Evolutionary conservation across 30 jellyfish, hydroid and myxozoan genomes (phyloP).

Genomic region (Aurelia aurita): DNA sequence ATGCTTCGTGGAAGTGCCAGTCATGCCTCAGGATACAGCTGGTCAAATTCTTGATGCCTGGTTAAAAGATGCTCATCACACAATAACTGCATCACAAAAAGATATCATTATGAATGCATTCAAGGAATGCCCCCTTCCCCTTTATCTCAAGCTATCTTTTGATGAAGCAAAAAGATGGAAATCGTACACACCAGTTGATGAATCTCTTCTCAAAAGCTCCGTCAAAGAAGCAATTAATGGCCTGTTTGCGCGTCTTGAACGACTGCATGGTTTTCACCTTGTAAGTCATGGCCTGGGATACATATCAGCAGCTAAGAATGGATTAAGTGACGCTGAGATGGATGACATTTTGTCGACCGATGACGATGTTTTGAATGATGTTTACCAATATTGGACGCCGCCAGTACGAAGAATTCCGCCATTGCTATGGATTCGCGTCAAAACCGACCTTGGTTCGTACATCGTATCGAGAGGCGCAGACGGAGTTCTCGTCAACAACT

Average conservation of each 20-base stretch:
- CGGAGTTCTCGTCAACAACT: conserved; percentile 74
- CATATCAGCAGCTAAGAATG: conserved; percentile 77
- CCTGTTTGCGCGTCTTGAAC: conserved; percentile 71
- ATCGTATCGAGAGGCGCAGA: conserved; percentile 59
- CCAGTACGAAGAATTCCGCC: no score
- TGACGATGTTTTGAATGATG: conserved; percentile 90
- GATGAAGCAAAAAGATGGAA: conserved; percentile 84
- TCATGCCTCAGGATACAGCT: conserved; percentile 74
- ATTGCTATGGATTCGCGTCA: conserved; percentile 84
- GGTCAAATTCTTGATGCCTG: conserved; percentile 73
- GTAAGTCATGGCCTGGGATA: conserved; percentile 83
- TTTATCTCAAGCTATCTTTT: conserved; percentile 78
- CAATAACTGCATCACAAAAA: conserved; percentile 43
- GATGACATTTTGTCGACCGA: conserved; percentile 87
- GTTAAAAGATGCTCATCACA: conserved; percentile 54
- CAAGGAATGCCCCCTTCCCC: conserved; percentile 74
- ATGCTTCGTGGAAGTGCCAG: conserved; percentile 77
- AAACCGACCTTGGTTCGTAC: conserved; percentile 80
- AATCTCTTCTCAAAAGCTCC: conserved; percentile 42
- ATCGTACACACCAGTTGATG: conserved; percentile 62
- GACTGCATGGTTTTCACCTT: conserved; percentile 71
- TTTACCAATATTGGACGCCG: conserved; percentile 95
- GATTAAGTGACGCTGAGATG: conserved; percentile 87
- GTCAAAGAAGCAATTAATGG: conserved; percentile 69
- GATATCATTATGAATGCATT: conserved; percentile 63